Percentiles rank a stretch among this genome's conserved stretches.
These are phyloP conservation scores for Hemaris fuciformis DNA, from an alignment of 2,888 invertebrate genomes.

Conservation along the genomic window DNA sequence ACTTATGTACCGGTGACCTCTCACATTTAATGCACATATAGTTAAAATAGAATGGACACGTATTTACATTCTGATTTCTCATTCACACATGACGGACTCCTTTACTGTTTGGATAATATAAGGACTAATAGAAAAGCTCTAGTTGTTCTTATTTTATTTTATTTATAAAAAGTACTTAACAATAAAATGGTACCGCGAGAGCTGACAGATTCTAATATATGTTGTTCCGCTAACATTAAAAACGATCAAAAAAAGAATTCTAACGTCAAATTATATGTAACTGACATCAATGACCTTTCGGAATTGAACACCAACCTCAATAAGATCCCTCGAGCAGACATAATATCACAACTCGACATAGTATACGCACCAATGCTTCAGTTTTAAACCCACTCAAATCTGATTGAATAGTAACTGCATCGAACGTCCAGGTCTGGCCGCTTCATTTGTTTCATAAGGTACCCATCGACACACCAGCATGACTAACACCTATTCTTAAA, in stretches of 20 bases:
- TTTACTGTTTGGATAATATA: background rate
- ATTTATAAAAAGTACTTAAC: background rate
- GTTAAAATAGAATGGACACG: conserved; percentile 6
- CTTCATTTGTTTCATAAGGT: background rate
- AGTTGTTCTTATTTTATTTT: background rate
- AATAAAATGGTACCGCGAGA: background rate
- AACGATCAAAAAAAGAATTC: background rate
- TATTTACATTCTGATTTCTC: conserved; percentile 2
- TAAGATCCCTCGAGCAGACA: background rate
- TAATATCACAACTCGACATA: background rate
- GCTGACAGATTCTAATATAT: background rate
- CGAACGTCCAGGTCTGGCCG: background rate
- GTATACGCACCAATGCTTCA: background rate
- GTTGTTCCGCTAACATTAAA: background rate
- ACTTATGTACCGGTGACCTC: background rate
- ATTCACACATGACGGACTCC: background rate
- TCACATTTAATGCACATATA: conserved; percentile 7
- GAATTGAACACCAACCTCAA: background rate
- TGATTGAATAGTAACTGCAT: background rate
- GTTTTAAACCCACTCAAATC: background rate
- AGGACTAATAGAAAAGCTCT: background rate
- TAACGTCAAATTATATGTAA: background rate
- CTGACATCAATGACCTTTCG: background rate
- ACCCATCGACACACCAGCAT: background rate
- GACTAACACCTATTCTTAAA: conserved; percentile 1